Evolutionary conservation across 2,888 invertebrate genomes (phyloP), one percentile per base, ranked within the genome.

Genomic region (Drosophila greeni): DNA sequence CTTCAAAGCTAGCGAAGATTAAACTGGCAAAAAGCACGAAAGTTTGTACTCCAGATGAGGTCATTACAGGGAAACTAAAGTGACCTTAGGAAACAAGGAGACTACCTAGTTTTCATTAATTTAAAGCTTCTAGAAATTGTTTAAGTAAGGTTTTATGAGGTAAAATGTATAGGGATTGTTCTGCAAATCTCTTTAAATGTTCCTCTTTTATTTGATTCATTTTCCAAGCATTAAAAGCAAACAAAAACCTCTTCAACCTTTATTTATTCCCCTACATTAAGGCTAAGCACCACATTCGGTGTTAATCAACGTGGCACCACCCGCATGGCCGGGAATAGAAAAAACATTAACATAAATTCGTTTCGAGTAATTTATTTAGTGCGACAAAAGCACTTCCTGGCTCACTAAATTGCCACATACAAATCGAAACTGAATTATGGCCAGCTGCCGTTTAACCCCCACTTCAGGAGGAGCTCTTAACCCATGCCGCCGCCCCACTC

Each of bases 301-400:
- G 55, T 65, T 65, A 56, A 65, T 55, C 39, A 59, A 66, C 43
- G 39, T 18, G 18, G 39, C 53, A 23, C 5, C 43, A 24, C 42
- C 23, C 43, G 33, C 53, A 48, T 20, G 39, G 24, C 42, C 33
- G 12, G 42, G 34, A 55, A 42, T 42, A 58, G 39, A 33, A 59
- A 53, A 47, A 48, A 40, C 53, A 70, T 72, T 65, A 74, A 68
- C 75, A 75, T 77, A 71, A 77, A 77, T 73, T 77, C 55, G 33
- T 18, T 16, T 29, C 18, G 67, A 52, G 62, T 75, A 76, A 84
- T 85, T 84, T 75, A 81, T 77, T 73, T 76, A 72, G 75, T 70
- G 69, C 56, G 39, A 68, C 58, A 48, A 64, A 55, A 29, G 47
- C 31, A 65, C 56, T 56, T 65, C 33, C 39, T 45, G 54, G 61